Conservation (phyloP, 2,113 vertebrate genomes). For the Alligator sinensis region DNA sequence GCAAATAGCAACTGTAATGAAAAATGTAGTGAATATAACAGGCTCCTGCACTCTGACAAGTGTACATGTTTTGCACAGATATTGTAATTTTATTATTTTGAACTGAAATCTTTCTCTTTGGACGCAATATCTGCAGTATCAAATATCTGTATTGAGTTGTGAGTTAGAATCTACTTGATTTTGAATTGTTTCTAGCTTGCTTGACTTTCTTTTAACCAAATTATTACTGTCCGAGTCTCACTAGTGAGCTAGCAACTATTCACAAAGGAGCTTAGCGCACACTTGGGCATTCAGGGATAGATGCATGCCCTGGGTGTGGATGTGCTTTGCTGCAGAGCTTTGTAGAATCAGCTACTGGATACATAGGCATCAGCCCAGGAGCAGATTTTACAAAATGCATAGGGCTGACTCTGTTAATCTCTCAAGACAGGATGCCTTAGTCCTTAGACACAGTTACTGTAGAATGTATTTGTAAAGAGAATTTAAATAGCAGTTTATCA, state of each 20-base stretch:
- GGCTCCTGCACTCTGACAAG: slow-evolving; percentile 59
- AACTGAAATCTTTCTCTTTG: slow-evolving; percentile 54
- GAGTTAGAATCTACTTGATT: slow-evolving; percentile 29
- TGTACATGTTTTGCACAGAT: slow-evolving; percentile 62
- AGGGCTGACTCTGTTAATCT: slow-evolving; percentile 29
- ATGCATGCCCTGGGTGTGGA: not conserved
- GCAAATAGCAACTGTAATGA: slow-evolving; percentile 55
- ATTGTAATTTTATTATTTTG: slow-evolving; percentile 59
- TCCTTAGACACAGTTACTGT: slow-evolving; percentile 68
- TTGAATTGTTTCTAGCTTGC: not conserved
- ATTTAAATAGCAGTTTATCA: slow-evolving; percentile 59
- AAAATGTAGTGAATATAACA: slow-evolving; percentile 57
- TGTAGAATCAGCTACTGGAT: not conserved
- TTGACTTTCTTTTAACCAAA: not conserved
- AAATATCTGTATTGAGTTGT: not conserved
- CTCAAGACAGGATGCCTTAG: slow-evolving; percentile 68
- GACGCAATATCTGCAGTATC: slow-evolving; percentile 26
- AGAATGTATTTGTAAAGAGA: slow-evolving; percentile 62
- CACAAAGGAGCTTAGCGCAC: accelerated
- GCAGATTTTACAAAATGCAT: slow-evolving; percentile 23
- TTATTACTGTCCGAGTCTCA: not conserved
- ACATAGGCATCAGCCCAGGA: not conserved
- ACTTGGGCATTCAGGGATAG: accelerated
- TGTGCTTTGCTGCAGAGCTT: not conserved
- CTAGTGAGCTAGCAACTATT: not conserved